Conservation (phyloP, 2,888 invertebrate species). For the Drosophila leonis region DNA sequence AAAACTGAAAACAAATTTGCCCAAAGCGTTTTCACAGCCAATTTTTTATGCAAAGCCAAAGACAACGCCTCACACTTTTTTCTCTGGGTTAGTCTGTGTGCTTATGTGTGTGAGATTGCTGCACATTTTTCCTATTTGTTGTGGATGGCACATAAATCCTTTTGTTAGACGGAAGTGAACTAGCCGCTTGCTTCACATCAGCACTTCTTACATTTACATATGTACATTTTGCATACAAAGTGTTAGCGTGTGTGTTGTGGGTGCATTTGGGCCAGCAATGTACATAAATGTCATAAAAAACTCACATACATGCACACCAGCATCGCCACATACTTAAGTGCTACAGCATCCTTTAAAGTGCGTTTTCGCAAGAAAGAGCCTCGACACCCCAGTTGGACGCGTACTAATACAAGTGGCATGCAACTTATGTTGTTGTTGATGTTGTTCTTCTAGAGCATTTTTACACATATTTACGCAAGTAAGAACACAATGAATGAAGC, state of each 20-base stretch:
- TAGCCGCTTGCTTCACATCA: slow-evolving; percentile 34
- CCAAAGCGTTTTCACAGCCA: slow-evolving; percentile 82
- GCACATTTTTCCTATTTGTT: slow-evolving; percentile 57
- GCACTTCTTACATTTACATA: slow-evolving; percentile 26
- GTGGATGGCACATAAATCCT: slow-evolving; percentile 72
- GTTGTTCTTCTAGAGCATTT: slow-evolving; percentile 34
- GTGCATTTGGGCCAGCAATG: slow-evolving; percentile 63
- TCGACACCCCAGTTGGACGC: slow-evolving; percentile 18
- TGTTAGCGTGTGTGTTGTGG: slow-evolving; percentile 17
- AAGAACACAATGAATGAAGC: slow-evolving; percentile 46
- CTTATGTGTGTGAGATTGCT: slow-evolving; percentile 13
- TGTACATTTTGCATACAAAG: slow-evolving; percentile 11
- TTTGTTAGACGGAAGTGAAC: slow-evolving; percentile 59
- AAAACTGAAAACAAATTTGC: slow-evolving; percentile 72
- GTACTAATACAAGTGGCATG: slow-evolving; percentile 21
- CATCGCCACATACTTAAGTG: slow-evolving; percentile 21
- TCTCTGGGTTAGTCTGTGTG: neutral
- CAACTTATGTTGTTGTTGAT: slow-evolving; percentile 23
- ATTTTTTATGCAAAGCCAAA: slow-evolving; percentile 79
- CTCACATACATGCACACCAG: slow-evolving; percentile 14
- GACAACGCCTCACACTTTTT: slow-evolving; percentile 60
- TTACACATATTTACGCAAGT: slow-evolving; percentile 56
- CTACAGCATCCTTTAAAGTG: slow-evolving; percentile 24
- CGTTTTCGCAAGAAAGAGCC: slow-evolving; percentile 17
- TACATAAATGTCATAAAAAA: slow-evolving; percentile 65